A percentile compares a stretch with the other conserved stretches of the same genome.
These are phyloP conservation scores for Lepidurus packardi DNA, from an alignment of 1,140 invertebrate genomes.

Conservation along the genomic window DNA sequence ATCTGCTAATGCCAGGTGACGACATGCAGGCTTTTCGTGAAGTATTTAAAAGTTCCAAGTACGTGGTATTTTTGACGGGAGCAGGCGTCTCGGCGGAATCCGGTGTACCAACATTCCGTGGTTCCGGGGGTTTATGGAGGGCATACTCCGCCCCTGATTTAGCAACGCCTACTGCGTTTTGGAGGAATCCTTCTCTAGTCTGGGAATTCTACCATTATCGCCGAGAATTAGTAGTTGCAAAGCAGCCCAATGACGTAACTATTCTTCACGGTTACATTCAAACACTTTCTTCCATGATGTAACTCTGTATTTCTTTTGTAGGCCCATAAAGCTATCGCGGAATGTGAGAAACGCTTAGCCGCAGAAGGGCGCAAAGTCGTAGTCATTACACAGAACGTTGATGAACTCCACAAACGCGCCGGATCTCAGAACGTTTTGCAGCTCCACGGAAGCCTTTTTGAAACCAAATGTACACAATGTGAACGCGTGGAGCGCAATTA, in stretches of 20 bases:
- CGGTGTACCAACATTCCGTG: slow-evolving; percentile 74
- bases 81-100: slow-evolving; percentile 74
- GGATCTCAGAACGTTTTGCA: slow-evolving; percentile 76
- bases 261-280: not conserved
- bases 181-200: slow-evolving; percentile 60
- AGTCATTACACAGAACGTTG: slow-evolving; percentile 89
- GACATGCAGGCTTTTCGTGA: slow-evolving; percentile 55
- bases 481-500: slow-evolving; percentile 60
- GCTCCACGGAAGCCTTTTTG: slow-evolving; percentile 81
- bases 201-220: slow-evolving; percentile 77
- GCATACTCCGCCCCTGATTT: slow-evolving; percentile 59
- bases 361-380: slow-evolving; percentile 56
- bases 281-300: not conserved
- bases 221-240: slow-evolving; percentile 57
- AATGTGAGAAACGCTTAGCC: slow-evolving; percentile 60
- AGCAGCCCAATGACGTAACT: slow-evolving; percentile 59
- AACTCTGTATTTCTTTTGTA: slow-evolving; percentile 42
- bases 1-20: slow-evolving; percentile 39
- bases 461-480: slow-evolving; percentile 76
- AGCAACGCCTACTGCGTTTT: slow-evolving; percentile 62
- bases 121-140: slow-evolving; percentile 69
- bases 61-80: slow-evolving; percentile 65
- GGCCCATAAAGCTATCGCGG: slow-evolving; percentile 75
- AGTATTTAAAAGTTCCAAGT: slow-evolving; percentile 50
- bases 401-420: slow-evolving; percentile 75